Conservation (phyloP, 2,888 invertebrate species). For the Monochamus alternatus region DNA sequence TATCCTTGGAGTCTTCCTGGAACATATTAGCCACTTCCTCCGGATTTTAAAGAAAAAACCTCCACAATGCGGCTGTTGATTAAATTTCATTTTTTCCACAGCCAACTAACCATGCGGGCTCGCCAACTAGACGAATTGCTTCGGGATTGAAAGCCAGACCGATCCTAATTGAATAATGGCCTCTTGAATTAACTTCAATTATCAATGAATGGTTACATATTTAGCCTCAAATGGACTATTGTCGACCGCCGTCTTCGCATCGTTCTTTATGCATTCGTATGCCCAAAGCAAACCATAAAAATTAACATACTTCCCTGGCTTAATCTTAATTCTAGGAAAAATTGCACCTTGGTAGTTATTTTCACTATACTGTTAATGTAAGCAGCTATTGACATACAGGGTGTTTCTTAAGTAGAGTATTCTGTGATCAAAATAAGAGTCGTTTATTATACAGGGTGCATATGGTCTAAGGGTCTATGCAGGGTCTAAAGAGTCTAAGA, state of each 20-base stretch:
- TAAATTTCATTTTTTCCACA: background rate
- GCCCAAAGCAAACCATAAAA: constrained; percentile 39
- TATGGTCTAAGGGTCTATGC: too few species aligned
- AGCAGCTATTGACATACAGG: too few species aligned
- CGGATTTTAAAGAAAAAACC: too few species aligned
- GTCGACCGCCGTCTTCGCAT: constrained; percentile 26
- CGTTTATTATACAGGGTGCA: too few species aligned
- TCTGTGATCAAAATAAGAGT: too few species aligned
- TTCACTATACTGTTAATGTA: too few species aligned
- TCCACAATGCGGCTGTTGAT: too few species aligned
- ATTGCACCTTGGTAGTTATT: too few species aligned
- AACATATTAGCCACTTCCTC: too few species aligned
- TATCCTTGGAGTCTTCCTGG: too few species aligned
- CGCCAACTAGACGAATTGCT: constrained; percentile 15
- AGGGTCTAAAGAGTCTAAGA: too few species aligned
- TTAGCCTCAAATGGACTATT: constrained; percentile 51
- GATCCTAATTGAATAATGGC: constrained; percentile 49
- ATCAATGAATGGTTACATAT: constrained; percentile 57
- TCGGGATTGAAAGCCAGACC: constrained; percentile 26
- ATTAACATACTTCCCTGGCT: background rate
- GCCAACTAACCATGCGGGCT: constrained; percentile 8
- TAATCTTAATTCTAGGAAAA: background rate
- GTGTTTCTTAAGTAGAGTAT: too few species aligned
- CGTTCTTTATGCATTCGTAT: constrained; percentile 39
- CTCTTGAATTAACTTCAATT: constrained; percentile 58